These are phyloP conservation scores for Nomada flava DNA, from an alignment of 2,888 invertebrate species.

Conservation along the genomic window DNA sequence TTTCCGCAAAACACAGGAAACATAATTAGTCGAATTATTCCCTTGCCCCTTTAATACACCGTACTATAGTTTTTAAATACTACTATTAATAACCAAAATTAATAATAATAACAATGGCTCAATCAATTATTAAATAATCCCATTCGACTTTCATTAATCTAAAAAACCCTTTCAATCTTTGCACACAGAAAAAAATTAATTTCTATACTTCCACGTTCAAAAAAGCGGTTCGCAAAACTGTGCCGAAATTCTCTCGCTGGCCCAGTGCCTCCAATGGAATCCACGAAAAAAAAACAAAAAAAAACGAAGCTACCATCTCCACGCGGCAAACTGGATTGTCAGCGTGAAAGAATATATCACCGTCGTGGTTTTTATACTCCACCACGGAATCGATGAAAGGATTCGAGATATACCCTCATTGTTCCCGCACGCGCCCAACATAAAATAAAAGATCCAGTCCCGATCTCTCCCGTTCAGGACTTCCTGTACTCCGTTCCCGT, in stretches of 20 bases:
- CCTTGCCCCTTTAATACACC: too few species aligned
- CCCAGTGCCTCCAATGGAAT: neutral
- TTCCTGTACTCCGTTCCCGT: conserved; percentile 53
- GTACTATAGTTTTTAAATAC: too few species aligned
- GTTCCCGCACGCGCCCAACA: conserved; percentile 56
- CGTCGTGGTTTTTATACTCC: conserved; percentile 46
- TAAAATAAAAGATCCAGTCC: conserved; percentile 58
- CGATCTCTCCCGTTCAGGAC: conserved; percentile 28
- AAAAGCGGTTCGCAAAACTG: neutral
- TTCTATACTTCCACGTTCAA: neutral
- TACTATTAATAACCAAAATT: too few species aligned
- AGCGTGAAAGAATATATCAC: conserved; percentile 75
- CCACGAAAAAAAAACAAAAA: too few species aligned
- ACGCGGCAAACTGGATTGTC: conserved; percentile 27
- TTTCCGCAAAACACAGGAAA: too few species aligned
- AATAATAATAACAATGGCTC: too few species aligned
- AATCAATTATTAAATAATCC: too few species aligned
- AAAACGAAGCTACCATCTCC: neutral
- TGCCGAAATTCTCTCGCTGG: neutral
- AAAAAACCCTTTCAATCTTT: neutral
- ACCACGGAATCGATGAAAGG: conserved; percentile 64
- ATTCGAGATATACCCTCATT: conserved; percentile 65
- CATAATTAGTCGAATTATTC: too few species aligned
- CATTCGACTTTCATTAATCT: too few species aligned
- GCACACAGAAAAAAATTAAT: neutral